Percentiles rank a stretch among this genome's conserved stretches.
These are phyloP conservation scores for Typhlichthys subterraneus DNA, from an alignment of 2,797 vertebrate species.

Conservation along the genomic window DNA sequence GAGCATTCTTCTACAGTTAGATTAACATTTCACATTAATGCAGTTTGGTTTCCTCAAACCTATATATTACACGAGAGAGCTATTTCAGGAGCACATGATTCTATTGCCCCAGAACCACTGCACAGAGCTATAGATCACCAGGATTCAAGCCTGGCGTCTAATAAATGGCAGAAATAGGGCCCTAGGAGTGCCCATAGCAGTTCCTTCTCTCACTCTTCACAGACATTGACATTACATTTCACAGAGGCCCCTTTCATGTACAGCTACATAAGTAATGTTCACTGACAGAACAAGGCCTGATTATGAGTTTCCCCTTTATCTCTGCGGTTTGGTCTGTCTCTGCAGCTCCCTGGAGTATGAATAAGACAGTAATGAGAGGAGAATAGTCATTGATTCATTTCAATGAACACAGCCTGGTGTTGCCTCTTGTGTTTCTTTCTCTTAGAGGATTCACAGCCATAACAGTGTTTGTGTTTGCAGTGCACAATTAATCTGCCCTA, in stretches of 20 bases:
- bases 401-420: conserved; percentile 1
- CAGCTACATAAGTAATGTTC: conserved; percentile 37
- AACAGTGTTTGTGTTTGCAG: background rate
- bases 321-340: conserved; percentile 39
- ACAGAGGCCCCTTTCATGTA: conserved; percentile 16
- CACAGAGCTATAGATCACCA: too few relatives aligned
- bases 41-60: too few relatives aligned
- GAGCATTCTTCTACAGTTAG: too few relatives aligned
- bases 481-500: conserved; percentile 7
- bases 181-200: background rate
- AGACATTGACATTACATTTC: conserved; percentile 20
- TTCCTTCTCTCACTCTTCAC: background rate
- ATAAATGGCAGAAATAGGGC: background rate
- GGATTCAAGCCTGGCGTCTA: background rate
- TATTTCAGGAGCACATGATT: too few relatives aligned
- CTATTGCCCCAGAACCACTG: too few relatives aligned
- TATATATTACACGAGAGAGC: too few relatives aligned
- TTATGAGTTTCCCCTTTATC: conserved; percentile 38
- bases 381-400: conserved; percentile 10
- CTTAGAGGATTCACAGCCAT: conserved; percentile 3
- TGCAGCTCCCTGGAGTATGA: conserved; percentile 30
- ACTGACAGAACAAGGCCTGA: conserved; percentile 45
- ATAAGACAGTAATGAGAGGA: conserved; percentile 28
- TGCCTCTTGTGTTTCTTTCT: conserved; percentile 4
- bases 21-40: too few relatives aligned